Percentiles rank a stretch among this genome's conserved stretches.
phyloP scores from a whole-genome alignment of 2,797 vertebrate species.

The Morelia viridis region DNA sequence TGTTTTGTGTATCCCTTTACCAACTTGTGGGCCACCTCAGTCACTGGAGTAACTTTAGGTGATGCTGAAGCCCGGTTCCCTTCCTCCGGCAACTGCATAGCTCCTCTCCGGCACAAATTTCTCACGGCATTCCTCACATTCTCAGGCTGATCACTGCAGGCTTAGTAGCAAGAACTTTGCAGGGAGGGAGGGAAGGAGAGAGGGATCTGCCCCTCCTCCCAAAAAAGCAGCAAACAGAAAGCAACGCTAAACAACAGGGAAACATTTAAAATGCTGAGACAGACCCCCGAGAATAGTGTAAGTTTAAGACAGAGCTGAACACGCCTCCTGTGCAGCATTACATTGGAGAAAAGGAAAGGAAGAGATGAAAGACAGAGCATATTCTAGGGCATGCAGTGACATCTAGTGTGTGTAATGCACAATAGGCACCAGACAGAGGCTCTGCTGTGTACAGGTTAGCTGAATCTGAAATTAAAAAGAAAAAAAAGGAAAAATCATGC shows the following conservation, averaged over 20 bases:
- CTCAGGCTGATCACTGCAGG: not conserved
- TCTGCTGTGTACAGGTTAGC: not conserved
- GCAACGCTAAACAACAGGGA: not conserved
- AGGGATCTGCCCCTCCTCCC: not conserved
- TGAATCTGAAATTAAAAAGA: conserved; percentile 5
- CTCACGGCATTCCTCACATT: not conserved
- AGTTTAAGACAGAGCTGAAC: not conserved
- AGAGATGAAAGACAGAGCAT: conserved; percentile 34
- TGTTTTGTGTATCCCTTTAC: not conserved
- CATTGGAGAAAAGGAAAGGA: conserved; percentile 6
- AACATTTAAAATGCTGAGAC: not conserved
- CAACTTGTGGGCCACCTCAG: not conserved
- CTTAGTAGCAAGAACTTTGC: not conserved
- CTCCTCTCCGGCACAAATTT: not conserved
- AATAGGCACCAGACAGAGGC: conserved; percentile 1
- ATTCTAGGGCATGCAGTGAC: conserved; percentile 65
- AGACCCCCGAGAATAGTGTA: not conserved
- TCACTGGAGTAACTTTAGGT: not conserved
- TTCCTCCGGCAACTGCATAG: not conserved
- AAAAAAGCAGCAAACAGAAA: not conserved
- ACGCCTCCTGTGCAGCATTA: not conserved
- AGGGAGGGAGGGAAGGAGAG: not conserved
- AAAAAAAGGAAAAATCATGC: not conserved
- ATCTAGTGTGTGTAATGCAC: conserved; percentile 61
- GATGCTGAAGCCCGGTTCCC: no score